Conservation (phyloP, 2,797 vertebrate species). For the Falco peregrinus region DNA sequence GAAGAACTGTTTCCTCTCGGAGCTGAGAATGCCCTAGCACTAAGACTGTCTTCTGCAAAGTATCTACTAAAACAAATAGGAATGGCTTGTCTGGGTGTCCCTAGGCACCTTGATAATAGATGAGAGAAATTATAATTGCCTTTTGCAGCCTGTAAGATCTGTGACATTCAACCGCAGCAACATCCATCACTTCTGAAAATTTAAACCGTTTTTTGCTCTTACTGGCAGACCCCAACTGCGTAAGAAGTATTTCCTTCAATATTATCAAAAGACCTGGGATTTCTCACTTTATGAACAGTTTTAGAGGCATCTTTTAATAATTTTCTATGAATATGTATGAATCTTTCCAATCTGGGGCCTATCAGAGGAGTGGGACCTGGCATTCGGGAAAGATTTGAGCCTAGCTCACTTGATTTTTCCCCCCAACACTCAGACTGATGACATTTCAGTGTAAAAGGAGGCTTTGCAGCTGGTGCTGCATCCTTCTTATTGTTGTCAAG, state of each 20-base stretch:
- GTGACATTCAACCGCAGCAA: not conserved
- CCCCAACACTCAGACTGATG: not conserved
- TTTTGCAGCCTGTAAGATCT: not conserved
- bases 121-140: not conserved
- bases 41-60: not conserved
- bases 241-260: not conserved
- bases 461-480: not conserved
- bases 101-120: not conserved
- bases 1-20: not conserved
- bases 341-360: not conserved
- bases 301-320: not conserved
- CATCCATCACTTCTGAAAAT: not conserved
- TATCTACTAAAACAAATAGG: not conserved
- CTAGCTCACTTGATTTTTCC: not conserved
- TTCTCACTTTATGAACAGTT: not conserved
- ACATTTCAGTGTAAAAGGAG: not conserved
- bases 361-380: not conserved
- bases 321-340: not conserved
- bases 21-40: not conserved
- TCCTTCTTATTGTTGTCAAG: not conserved
- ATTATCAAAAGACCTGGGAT: not conserved
- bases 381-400: not conserved
- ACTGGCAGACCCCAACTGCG: not conserved
- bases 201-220: not conserved
- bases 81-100: not conserved